These are phyloP conservation scores for Nyctibius grandis DNA, from an alignment of 2,797 vertebrate genomes.

Conservation along the genomic window DNA sequence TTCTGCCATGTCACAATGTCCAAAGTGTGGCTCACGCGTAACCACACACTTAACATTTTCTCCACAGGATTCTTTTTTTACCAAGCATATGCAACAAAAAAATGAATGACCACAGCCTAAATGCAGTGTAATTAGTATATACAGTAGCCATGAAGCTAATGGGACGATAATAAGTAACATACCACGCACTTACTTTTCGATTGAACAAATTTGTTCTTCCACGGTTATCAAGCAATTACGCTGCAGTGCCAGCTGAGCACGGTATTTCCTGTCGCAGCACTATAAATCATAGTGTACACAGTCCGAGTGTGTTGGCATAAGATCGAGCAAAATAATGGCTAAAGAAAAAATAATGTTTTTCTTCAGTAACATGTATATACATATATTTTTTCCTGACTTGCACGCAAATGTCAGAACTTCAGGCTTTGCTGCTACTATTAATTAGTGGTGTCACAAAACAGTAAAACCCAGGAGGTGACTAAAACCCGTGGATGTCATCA, in stretches of 20 bases:
- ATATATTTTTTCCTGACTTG: not conserved
- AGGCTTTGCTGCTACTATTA: not conserved
- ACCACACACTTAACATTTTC: not conserved
- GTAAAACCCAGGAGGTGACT: not conserved
- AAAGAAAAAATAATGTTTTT: not conserved
- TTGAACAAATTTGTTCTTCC: not conserved
- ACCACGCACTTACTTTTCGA: not conserved
- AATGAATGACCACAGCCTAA: not conserved
- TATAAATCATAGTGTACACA: not conserved
- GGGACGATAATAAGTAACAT: not conserved
- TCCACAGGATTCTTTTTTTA: not conserved
- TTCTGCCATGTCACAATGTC: not conserved
- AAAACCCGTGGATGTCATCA: not conserved
- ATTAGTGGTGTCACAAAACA: not conserved
- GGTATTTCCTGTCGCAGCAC: not conserved
- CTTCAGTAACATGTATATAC: not conserved
- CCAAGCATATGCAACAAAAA: not conserved
- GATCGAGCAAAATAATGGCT: not conserved
- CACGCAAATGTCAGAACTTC: not conserved
- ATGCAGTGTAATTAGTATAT: not conserved
- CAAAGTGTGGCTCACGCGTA: not conserved
- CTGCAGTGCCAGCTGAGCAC: not conserved
- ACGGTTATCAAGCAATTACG: not conserved
- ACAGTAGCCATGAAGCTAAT: not conserved
- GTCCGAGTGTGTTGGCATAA: rapidly evolving